Conservation (phyloP, 2,113 vertebrate species). For the Anseranas semipalmata region DNA sequence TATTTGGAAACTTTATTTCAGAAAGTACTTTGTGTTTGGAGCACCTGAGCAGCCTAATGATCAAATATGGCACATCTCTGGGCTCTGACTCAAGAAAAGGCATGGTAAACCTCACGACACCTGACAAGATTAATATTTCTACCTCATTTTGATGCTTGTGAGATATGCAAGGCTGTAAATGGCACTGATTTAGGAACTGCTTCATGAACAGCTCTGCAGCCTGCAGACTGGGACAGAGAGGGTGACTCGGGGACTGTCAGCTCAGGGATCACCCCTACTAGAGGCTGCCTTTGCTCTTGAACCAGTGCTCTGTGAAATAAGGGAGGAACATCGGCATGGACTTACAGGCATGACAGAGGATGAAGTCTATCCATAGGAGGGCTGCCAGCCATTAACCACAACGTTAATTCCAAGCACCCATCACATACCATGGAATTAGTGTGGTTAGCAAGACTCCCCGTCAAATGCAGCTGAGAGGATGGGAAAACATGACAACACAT, state of each 20-base stretch:
- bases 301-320: not conserved
- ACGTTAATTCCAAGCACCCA: not conserved
- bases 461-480: not conserved
- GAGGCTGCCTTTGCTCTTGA: not conserved
- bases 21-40: not conserved
- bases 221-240: not conserved
- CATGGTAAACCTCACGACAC: not conserved
- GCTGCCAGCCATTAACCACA: not conserved
- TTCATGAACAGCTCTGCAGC: not conserved
- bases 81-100: not conserved
- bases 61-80: not conserved
- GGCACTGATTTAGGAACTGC: not conserved
- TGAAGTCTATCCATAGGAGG: not conserved
- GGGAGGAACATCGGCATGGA: not conserved
- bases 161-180: not conserved
- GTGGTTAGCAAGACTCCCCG: not conserved
- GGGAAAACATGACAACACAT: not conserved
- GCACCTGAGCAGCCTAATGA: not conserved
- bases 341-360: not conserved
- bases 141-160: not conserved
- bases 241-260: fast-evolving
- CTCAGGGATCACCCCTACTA: not conserved
- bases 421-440: not conserved
- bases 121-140: not conserved
- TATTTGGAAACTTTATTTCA: not conserved